Conservation (phyloP, 2,888 invertebrate species). For the Apomyelois bistriatella region DNA sequence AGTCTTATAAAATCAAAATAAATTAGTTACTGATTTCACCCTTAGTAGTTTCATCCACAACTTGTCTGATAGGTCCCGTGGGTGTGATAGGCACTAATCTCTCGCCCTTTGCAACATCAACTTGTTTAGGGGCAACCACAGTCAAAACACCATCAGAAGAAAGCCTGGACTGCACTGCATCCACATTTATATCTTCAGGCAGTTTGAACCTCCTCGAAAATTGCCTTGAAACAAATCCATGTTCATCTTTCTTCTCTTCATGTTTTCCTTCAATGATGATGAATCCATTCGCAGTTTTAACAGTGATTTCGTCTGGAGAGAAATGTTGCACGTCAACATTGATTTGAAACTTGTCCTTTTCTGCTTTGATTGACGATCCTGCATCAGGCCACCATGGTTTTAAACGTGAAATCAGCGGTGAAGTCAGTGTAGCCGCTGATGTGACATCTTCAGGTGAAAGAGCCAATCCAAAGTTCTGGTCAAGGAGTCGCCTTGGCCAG, state of each 20-base stretch:
- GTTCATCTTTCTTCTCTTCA: slow-evolving; percentile 87
- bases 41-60: background rate
- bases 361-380: slow-evolving; percentile 70
- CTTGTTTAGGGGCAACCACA: slow-evolving; percentile 80
- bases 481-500: slow-evolving; percentile 59
- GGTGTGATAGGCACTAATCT: slow-evolving; percentile 24
- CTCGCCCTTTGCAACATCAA: slow-evolving; percentile 38
- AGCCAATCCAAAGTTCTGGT: slow-evolving; percentile 67
- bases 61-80: slow-evolving; percentile 27
- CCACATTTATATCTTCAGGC: slow-evolving; percentile 85
- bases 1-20: slow-evolving; percentile 1
- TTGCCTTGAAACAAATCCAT: slow-evolving; percentile 86
- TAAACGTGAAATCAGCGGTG: slow-evolving; percentile 34
- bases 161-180: slow-evolving; percentile 84
- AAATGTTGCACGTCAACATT: slow-evolving; percentile 89
- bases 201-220: slow-evolving; percentile 84
- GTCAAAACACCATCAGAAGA: slow-evolving; percentile 89
- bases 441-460: slow-evolving; percentile 62
- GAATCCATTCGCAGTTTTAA: slow-evolving; percentile 84
- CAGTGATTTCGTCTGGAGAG: slow-evolving; percentile 86
- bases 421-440: slow-evolving; percentile 43
- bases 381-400: slow-evolving; percentile 65
- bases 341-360: slow-evolving; percentile 82
- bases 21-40: slow-evolving; percentile 10
- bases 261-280: slow-evolving; percentile 89